These are phyloP conservation scores for Chymomyza procnemis DNA, from an alignment of 2,888 invertebrate genomes.

Conservation along the genomic window DNA sequence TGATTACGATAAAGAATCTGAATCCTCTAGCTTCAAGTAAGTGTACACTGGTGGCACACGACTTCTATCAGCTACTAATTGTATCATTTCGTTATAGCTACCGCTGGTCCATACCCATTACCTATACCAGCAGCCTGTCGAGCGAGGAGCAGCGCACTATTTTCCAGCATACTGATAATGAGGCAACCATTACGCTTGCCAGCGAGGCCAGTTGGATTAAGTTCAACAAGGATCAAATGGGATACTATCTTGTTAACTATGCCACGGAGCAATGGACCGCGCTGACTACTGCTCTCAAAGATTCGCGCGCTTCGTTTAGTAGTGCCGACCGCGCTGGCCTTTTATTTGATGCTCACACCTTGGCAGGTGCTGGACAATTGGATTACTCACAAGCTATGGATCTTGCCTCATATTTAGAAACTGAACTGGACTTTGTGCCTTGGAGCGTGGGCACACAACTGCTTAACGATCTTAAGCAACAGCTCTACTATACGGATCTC, in stretches of 20 bases:
- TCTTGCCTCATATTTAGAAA: constrained; percentile 84
- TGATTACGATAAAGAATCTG: constrained; percentile 78
- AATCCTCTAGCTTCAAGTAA: constrained; percentile 81
- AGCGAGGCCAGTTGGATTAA: constrained; percentile 85
- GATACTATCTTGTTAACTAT: constrained; percentile 94
- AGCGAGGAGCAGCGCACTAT: constrained; percentile 73
- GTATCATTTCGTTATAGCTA: no score
- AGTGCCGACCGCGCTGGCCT: constrained; percentile 88
- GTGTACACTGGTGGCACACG: constrained; percentile 19
- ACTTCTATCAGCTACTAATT: neutral
- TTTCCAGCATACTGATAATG: constrained; percentile 76
- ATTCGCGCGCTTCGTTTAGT: constrained; percentile 77
- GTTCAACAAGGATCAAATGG: constrained; percentile 90
- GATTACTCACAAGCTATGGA: constrained; percentile 85
- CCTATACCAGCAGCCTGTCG: constrained; percentile 83
- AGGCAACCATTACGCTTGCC: constrained; percentile 79
- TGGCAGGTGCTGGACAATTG: constrained; percentile 86
- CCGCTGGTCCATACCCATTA: constrained; percentile 92
- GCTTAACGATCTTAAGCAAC: constrained; percentile 79
- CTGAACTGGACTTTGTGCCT: constrained; percentile 85
- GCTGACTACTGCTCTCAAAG: constrained; percentile 74
- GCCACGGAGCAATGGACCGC: constrained; percentile 83
- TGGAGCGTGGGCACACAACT: constrained; percentile 85
- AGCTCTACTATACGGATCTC: constrained; percentile 81
- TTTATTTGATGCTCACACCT: constrained; percentile 88